phyloP scores from a whole-genome alignment of 2,888 invertebrate genomes.

The Oligia fasciuncula region DNA sequence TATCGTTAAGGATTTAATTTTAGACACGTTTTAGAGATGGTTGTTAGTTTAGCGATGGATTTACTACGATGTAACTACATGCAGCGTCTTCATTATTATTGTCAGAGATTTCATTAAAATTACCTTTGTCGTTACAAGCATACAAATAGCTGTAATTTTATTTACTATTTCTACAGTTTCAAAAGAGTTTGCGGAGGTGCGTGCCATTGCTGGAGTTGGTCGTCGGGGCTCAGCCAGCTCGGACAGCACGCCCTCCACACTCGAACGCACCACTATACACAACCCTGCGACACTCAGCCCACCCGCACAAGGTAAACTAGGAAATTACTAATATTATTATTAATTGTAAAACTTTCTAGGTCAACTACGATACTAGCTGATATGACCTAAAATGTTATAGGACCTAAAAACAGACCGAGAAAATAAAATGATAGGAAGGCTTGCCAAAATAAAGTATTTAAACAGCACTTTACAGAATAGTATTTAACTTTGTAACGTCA shows the following conservation, averaged over 20 bases:
- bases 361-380: no score
- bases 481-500: not conserved
- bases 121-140: not conserved
- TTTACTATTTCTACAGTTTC: constrained; percentile 75
- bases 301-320: constrained; percentile 70
- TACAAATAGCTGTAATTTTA: not conserved
- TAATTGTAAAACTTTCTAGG: no score
- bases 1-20: not conserved
- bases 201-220: constrained; percentile 82
- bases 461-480: not conserved
- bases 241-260: constrained; percentile 91
- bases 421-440: not conserved
- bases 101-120: not conserved
- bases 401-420: not conserved
- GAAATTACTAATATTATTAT: not conserved
- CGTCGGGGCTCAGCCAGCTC: constrained; percentile 90
- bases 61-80: not conserved
- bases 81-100: not conserved
- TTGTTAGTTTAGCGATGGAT: not conserved
- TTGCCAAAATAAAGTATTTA: not conserved
- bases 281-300: constrained; percentile 82
- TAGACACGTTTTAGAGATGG: not conserved
- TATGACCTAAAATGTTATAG: no score
- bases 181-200: constrained; percentile 87
- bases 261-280: constrained; percentile 89